Evolutionary conservation across 2,797 vertebrate species (phyloP), one percentile per base, ranked within the genome.

Genomic region (Sciaenops ocellatus): DNA sequence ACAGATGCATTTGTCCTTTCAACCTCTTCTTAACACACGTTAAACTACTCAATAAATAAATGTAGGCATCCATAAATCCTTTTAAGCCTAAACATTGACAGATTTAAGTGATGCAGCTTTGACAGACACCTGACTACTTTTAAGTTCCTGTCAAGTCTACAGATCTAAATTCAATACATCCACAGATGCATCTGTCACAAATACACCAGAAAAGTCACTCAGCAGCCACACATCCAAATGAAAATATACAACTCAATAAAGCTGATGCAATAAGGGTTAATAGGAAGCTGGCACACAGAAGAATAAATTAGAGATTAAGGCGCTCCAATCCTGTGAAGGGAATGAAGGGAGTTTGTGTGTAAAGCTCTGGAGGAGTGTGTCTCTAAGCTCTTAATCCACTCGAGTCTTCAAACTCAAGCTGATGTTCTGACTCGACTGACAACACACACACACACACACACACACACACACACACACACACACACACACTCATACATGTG

Each of bases 371-470:
- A 89, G 82, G 78, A 89, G 88, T 82, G 87, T 57, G 76, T 83
- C 81, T 83, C 84, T 90, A 90, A 93, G 77, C 86, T 84, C 52
- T 85, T 93, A 93, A 93, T 92, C 89, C 90, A 88, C 79, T 85
- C 54, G 15, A 79, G 78, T 82, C 82, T 84, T 82, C 78, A 62
- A 82, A 66, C 78, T 62, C 73, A 78, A 54, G 64, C 76, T 82
- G 80, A 79, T 76, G 78, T 73, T 82, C 81, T 77, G 78, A 71
- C 78, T 76, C 8, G 5, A 63, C 78, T 44, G 71, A 54, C 75
- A 18, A 20, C 61, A 46, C 9, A 15, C 55, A 77, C 72, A 60
- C 59, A 16, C 70, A 1, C 48, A 55, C 51, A 34, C 22, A 50
- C 1, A 72, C 65, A 63, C 61, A 46, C 9, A 16, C 59, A 77